Conservation (phyloP, 2,888 invertebrate species). For the Drosophila crucigera region DNA sequence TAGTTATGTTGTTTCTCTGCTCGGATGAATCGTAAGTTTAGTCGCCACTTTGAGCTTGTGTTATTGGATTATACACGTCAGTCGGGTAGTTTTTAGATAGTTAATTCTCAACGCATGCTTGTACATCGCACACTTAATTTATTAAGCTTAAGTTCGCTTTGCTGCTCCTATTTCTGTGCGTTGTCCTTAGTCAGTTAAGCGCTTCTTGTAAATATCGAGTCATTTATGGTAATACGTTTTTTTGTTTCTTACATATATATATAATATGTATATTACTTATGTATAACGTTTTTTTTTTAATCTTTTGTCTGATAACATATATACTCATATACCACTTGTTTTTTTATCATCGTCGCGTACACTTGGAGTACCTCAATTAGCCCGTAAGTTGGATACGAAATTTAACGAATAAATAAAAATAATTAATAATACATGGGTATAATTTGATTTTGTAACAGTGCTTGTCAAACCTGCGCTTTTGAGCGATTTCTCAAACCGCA, state of each 20-base stretch:
- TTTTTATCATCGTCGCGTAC: slow-evolving; percentile 62
- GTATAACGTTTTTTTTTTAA: slow-evolving; percentile 26
- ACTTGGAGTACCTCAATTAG: slow-evolving; percentile 72
- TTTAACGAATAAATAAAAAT: slow-evolving; percentile 30
- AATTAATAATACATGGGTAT: neutral
- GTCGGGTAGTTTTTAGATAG: slow-evolving; percentile 59
- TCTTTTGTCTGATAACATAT: slow-evolving; percentile 28
- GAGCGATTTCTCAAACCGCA: slow-evolving; percentile 10
- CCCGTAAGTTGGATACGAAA: slow-evolving; percentile 52
- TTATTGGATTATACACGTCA: slow-evolving; percentile 15
- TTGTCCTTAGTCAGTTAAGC: slow-evolving; percentile 69
- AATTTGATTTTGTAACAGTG: slow-evolving; percentile 3
- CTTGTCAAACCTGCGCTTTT: slow-evolving; percentile 18
- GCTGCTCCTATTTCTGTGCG: slow-evolving; percentile 36
- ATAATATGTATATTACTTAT: slow-evolving; percentile 26
- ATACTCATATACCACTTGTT: slow-evolving; percentile 23
- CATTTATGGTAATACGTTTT: slow-evolving; percentile 72
- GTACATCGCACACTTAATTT: slow-evolving; percentile 56
- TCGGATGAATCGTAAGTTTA: slow-evolving; percentile 7
- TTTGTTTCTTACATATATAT: slow-evolving; percentile 29
- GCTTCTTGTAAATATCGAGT: slow-evolving; percentile 81
- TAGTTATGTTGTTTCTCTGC: neutral
- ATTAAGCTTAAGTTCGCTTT: slow-evolving; percentile 62
- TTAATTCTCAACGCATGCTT: slow-evolving; percentile 42
- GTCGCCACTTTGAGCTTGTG: slow-evolving; percentile 14